These are phyloP conservation scores for Cotesia congregata DNA, from an alignment of 2,888 invertebrate genomes.

Conservation along the genomic window DNA sequence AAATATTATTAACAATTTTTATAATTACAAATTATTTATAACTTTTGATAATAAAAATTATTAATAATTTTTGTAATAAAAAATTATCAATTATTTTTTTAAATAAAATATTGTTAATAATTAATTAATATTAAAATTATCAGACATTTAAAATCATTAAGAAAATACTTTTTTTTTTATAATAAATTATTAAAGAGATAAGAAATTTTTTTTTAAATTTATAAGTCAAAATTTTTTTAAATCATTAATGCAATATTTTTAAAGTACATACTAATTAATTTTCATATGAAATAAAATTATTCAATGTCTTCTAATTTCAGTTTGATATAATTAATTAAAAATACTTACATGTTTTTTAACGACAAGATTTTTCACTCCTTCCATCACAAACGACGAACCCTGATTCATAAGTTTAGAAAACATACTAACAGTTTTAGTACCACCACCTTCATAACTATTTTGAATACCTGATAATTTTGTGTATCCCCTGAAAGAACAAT, in stretches of 20 bases:
- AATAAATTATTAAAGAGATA: no score
- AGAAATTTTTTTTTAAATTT: no score
- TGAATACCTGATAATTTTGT: slow-evolving; percentile 81
- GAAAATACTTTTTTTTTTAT: no score
- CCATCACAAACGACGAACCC: slow-evolving; percentile 99
- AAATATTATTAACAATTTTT: neutral
- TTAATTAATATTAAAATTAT: neutral
- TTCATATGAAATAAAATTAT: no score
- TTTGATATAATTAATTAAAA: slow-evolving; percentile 17
- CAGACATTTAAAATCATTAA: no score
- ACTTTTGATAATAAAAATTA: neutral
- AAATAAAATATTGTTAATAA: no score
- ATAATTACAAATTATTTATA: neutral
- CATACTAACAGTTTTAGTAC: slow-evolving; percentile 97
- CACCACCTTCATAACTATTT: slow-evolving; percentile 91
- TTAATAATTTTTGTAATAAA: neutral
- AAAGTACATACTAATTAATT: no score
- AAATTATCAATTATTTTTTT: neutral
- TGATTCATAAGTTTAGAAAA: slow-evolving; percentile 97
- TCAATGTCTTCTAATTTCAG: no score
- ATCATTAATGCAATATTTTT: no score
- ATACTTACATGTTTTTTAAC: slow-evolving; percentile 94
- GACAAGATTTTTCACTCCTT: slow-evolving; percentile 98
- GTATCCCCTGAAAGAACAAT: slow-evolving; percentile 75
- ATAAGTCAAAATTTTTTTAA: no score